A percentile compares a stretch with the other conserved stretches of the same genome.
phyloP scores from a whole-genome alignment of 1,140 invertebrate genomes.

The Bombyx mandarina region DNA sequence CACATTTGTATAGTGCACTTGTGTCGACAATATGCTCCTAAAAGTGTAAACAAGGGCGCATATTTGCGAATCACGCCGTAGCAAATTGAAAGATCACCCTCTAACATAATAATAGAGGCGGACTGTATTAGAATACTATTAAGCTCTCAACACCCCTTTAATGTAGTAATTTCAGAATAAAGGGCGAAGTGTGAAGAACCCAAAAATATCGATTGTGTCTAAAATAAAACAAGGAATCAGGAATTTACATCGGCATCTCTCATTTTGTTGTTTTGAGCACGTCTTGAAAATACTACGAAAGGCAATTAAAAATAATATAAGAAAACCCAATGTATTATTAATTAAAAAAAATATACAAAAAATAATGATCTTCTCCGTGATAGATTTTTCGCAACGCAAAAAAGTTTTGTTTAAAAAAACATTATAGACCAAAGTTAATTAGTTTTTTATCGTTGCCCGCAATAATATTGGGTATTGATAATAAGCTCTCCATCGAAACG shows the following conservation, averaged over 20 bases:
- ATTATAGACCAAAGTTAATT: slow-evolving; percentile 5
- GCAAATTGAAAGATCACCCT: slow-evolving; percentile 54
- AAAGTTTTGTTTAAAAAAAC: too few species aligned
- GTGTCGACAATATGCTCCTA: slow-evolving; percentile 17
- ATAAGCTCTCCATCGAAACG: slow-evolving; percentile 1
- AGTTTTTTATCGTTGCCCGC: slow-evolving; percentile 7
- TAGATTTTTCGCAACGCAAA: too few species aligned
- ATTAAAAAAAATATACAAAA: too few species aligned
- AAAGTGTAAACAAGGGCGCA: slow-evolving; percentile 42
- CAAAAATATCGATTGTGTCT: too few species aligned
- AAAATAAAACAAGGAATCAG: not conserved
- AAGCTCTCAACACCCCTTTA: slow-evolving; percentile 32
- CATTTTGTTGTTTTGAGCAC: too few species aligned
- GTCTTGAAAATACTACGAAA: too few species aligned
- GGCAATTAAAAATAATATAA: too few species aligned
- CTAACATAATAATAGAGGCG: slow-evolving; percentile 31
- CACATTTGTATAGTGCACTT: slow-evolving; percentile 9
- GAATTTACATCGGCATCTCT: not conserved
- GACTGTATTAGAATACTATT: slow-evolving; percentile 53
- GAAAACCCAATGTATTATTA: too few species aligned
- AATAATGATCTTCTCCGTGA: too few species aligned
- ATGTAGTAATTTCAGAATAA: not conserved
- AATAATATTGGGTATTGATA: not conserved
- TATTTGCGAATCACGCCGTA: slow-evolving; percentile 52
- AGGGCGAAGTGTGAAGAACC: too few species aligned